Conservation (phyloP, 2,113 vertebrate species). For the Sus scrofa region T2T-Sscrofa CM000814.6:17068501-17069000, state of each 20-base stretch:
- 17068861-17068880: not conserved
- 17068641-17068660: no score
- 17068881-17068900: not conserved
- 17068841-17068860: not conserved
- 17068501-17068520: no score
- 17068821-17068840: not conserved
- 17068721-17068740: not conserved
- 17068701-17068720: not conserved
- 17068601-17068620: no score
- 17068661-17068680: no score
- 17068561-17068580: no score
- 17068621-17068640: no score
- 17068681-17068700: not conserved
- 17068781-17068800: not conserved
- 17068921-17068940: slow-evolving; percentile 4
- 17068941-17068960: not conserved
- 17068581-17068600: no score
- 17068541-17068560: no score
- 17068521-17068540: no score
- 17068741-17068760: not conserved
- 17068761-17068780: not conserved
- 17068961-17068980: not conserved
- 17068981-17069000: not conserved
- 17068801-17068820: not conserved
- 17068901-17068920: not conserved